Evolutionary conservation across 2,888 invertebrate genomes (phyloP).

Genomic region (Trimorus sp.): DNA sequence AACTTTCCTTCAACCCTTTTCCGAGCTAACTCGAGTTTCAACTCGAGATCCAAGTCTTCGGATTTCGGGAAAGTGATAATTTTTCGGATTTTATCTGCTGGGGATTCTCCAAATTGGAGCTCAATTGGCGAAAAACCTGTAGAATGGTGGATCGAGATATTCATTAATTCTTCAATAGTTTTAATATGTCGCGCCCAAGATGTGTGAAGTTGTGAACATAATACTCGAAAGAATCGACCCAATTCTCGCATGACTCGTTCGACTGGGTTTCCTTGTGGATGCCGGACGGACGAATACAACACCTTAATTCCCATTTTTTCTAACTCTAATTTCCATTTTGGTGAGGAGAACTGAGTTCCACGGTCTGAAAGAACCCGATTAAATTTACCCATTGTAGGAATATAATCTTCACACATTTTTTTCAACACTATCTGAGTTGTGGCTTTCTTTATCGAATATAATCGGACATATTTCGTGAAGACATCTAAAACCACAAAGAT

Average conservation of each 20-base stretch:
- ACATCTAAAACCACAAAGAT: conserved; percentile 7
- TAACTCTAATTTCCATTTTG: background rate
- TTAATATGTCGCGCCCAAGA: conserved; percentile 1
- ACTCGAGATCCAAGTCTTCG: background rate
- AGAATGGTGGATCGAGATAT: conserved; percentile 24
- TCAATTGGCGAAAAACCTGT: conserved; percentile 36
- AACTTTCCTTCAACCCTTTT: no score
- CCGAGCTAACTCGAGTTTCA: no score
- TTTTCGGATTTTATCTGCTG: background rate
- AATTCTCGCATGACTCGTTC: conserved; percentile 68
- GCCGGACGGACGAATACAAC: conserved; percentile 17
- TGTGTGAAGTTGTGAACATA: background rate
- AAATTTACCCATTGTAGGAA: background rate
- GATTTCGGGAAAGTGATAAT: background rate
- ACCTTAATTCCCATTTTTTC: background rate
- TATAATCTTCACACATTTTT: background rate
- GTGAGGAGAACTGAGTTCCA: conserved; percentile 67
- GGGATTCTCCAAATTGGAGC: conserved; percentile 22
- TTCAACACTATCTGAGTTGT: background rate
- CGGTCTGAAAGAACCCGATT: conserved; percentile 30
- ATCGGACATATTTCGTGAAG: background rate
- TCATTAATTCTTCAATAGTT: background rate
- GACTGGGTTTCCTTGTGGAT: conserved; percentile 67
- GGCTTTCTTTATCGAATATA: background rate
- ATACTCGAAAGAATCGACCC: conserved; percentile 44